Base-by-base conservation (phyloP, 2,113 vertebrate genomes). In the Harpagus bidentatus region DNA sequence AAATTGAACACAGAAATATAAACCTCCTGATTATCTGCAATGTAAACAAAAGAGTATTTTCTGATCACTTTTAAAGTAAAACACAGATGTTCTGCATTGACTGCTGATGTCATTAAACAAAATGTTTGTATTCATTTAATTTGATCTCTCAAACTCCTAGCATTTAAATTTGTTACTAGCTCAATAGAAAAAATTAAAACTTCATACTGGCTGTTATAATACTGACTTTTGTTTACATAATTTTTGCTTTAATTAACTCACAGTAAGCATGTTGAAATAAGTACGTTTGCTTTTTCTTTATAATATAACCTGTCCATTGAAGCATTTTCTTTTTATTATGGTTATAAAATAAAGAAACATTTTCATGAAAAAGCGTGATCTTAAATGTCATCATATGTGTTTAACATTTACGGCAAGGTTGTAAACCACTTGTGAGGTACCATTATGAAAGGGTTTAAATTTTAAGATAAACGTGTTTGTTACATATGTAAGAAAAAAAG, bases 1-100 rank as follows among this genome's bases (percentile, higher is more conserved):
- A 99, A 98, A 99, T 98, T 99, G 97, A 98, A 99, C 77, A 95
- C 98, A 99, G 98, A 98, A 98, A 98, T 98, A 98, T 93, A 97
- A 98, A 98, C 95, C 95, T 95, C 86, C 89, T 81, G 95, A 98
- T 97, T 98, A 98, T 98, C 98, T 98, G 86, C 97, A 96, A 95
- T 88, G 95, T 97, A 98, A 98, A 97, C 98, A 98, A 96, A 98
- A 98, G 96, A 97, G 95, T 97, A 97, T 97, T 98, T 95, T 98
- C 91, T 98, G 96, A 97, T 98, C 92, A 82, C 78, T 97, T 95
- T 86, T 93, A 91, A 98, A 98, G 90, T 96, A 93, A 97, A 97
- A 92, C 91, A 97, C 97, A 97, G 92, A 96, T 96, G 95, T 96
- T 95, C 96, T 80, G 63, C 69, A 97, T 98, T 97, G 95, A 91